Evolutionary conservation across 2,113 vertebrate genomes (phyloP).

Genomic region (Centrocercus urophasianus): DNA sequence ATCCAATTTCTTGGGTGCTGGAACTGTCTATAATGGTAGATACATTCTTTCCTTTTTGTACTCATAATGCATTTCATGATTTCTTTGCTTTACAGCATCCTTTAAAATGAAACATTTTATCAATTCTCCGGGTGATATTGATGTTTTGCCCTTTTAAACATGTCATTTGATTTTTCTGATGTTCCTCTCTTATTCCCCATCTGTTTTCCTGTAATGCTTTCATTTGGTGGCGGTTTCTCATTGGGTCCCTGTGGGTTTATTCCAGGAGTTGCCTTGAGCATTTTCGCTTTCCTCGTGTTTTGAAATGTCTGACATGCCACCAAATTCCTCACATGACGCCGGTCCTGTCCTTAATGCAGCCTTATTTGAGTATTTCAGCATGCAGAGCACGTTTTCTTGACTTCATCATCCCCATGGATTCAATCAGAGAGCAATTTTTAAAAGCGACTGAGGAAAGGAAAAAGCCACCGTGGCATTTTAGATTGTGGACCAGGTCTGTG

Average conservation of each 20-base stretch:
- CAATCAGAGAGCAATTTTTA: constrained; percentile 67
- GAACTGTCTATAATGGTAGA: constrained; percentile 23
- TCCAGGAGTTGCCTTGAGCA: constrained; percentile 61
- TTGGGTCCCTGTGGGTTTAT: constrained; percentile 65
- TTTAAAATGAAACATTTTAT: constrained; percentile 78
- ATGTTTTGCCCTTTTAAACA: constrained; percentile 84
- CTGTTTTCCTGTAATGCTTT: constrained; percentile 74
- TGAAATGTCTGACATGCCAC: constrained; percentile 39
- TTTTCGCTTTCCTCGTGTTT: constrained; percentile 11
- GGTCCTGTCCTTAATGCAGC: not conserved
- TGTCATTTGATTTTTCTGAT: constrained; percentile 83
- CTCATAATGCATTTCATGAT: constrained; percentile 73
- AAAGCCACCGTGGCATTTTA: not conserved
- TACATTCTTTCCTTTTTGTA: constrained; percentile 6
- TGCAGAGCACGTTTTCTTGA: constrained; percentile 24
- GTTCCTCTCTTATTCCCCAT: constrained; percentile 74
- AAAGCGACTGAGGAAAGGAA: constrained; percentile 38
- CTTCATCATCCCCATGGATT: constrained; percentile 48
- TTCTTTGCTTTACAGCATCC: constrained; percentile 74
- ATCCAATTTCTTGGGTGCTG: constrained; percentile 64
- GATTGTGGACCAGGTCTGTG: constrained; percentile 18
- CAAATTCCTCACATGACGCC: not conserved
- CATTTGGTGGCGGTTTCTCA: constrained; percentile 73
- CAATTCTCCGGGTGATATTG: constrained; percentile 77
- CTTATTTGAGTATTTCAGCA: constrained; percentile 23